These are phyloP conservation scores for Chionomys nivalis DNA, from an alignment of 2,113 vertebrate species.

Conservation along the genomic window DNA sequence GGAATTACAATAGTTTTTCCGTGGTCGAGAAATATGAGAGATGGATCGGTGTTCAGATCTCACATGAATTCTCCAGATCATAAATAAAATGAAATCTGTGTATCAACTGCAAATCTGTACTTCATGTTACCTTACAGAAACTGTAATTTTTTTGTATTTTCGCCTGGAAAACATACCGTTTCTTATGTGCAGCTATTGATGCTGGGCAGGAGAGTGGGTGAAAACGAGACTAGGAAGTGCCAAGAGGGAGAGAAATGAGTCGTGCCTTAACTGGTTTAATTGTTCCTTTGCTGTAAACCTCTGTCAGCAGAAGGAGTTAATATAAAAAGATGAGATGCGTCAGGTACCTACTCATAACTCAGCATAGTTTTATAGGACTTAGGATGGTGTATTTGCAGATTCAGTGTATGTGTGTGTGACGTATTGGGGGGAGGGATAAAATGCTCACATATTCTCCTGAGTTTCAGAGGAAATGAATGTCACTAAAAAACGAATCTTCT, in stretches of 20 bases:
- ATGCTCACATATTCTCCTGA: not conserved
- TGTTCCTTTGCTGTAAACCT: slow-evolving; percentile 4
- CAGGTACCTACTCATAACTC: slow-evolving; percentile 23
- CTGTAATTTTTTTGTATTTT: not conserved
- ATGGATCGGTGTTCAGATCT: slow-evolving; percentile 42
- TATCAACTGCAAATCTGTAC: not conserved
- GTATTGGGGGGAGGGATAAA: not conserved
- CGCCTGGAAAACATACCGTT: not conserved
- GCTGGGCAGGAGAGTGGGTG: not conserved
- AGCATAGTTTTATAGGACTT: not conserved
- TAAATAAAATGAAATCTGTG: slow-evolving; percentile 45
- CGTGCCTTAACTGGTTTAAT: not conserved
- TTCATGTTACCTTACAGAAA: not conserved
- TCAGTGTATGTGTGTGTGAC: not conserved
- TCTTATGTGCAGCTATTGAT: not conserved
- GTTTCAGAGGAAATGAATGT: not conserved
- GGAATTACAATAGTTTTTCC: not conserved
- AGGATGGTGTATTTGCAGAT: not conserved
- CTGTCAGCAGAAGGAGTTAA: not conserved
- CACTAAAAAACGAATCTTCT: not conserved
- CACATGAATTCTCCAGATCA: not conserved
- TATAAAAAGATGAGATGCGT: not conserved
- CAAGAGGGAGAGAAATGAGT: not conserved
- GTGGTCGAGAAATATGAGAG: not conserved
- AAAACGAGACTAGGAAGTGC: slow-evolving; percentile 17